phyloP scores from a whole-genome alignment of 2,797 vertebrate genomes.

The Malacoraja senta region DNA sequence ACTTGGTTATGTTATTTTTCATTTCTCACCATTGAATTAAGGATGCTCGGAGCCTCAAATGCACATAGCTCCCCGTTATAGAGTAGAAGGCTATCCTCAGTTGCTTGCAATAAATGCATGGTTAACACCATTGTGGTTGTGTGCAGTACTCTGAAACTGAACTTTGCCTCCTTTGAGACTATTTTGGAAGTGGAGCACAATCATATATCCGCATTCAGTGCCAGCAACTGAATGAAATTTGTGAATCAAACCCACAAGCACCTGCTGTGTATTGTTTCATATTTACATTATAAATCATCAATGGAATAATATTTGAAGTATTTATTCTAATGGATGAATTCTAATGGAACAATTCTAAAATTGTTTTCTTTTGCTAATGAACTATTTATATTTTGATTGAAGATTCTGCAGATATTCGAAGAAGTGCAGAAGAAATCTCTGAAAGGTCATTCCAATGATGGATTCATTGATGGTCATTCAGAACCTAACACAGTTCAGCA shows the following conservation, averaged over 20 bases:
- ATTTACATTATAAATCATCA: not conserved
- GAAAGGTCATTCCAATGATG: conserved; percentile 29
- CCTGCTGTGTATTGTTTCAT: not conserved
- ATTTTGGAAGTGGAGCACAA: too few species aligned
- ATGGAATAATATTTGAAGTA: not conserved
- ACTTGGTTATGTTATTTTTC: not conserved
- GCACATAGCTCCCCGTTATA: not conserved
- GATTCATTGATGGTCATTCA: not conserved
- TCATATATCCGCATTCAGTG: too few species aligned
- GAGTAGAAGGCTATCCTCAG: not conserved
- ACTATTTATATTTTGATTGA: not conserved
- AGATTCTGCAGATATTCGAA: conserved; percentile 80
- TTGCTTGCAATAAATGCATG: too few species aligned
- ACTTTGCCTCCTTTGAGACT: too few species aligned
- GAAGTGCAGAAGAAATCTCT: conserved; percentile 63
- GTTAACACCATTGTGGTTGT: too few species aligned
- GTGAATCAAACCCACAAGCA: not conserved
- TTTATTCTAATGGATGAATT: not conserved
- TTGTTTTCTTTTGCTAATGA: not conserved
- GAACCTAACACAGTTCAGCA: not conserved
- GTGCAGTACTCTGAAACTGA: too few species aligned
- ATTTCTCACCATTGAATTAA: not conserved
- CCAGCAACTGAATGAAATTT: too few species aligned
- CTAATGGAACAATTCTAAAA: too few species aligned
- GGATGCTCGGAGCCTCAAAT: not conserved